These are phyloP conservation scores for Sterna hirundo DNA, from an alignment of 2,113 vertebrate genomes.

Conservation along the genomic window DNA sequence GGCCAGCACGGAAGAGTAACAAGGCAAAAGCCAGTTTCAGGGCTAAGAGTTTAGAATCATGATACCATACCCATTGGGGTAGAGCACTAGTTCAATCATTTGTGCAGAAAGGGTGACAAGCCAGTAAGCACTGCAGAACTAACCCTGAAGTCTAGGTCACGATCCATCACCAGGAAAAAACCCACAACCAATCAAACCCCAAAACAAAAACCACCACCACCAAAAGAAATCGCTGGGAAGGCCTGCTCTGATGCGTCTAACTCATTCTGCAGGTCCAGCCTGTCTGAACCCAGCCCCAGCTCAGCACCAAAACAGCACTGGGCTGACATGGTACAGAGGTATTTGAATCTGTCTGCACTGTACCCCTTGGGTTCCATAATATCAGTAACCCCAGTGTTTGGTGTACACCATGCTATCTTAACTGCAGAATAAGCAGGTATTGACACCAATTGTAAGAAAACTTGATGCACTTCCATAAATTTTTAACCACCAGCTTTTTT, in stretches of 20 bases:
- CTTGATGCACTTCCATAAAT: background rate
- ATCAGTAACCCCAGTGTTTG: background rate
- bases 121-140: background rate
- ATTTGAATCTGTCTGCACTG: rapidly evolving
- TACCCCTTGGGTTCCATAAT: background rate
- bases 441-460: background rate
- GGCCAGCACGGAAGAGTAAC: background rate
- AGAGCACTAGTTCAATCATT: background rate
- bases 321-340: background rate
- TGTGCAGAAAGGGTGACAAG: background rate
- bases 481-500: background rate
- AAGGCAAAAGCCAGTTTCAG: background rate
- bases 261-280: background rate
- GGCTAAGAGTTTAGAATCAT: background rate
- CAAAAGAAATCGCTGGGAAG: background rate
- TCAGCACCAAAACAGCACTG: background rate
- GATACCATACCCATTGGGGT: background rate
- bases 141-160: background rate
- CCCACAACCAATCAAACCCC: background rate
- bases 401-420: background rate
- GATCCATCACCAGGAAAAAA: background rate
- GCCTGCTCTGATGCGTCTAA: background rate
- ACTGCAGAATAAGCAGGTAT: background rate
- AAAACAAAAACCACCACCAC: background rate
- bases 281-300: background rate